phyloP scores from a whole-genome alignment of 2,113 vertebrate genomes.

The Mixornis gularis region DNA sequence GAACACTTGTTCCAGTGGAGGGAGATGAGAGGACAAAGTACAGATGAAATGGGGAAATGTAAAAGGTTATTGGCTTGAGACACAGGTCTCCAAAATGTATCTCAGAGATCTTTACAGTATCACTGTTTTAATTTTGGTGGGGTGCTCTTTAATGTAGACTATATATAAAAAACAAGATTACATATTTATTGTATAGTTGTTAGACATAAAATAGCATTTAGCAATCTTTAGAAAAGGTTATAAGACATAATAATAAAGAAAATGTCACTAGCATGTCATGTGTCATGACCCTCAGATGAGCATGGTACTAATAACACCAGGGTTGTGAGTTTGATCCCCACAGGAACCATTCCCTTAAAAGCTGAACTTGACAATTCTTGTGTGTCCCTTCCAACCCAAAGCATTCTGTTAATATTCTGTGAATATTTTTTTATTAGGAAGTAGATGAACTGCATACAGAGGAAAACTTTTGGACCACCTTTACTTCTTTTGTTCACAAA shows the following conservation, averaged over 20 bases:
- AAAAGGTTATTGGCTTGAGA: not conserved
- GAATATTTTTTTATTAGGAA: not conserved
- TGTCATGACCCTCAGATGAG: not conserved
- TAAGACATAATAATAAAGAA: not conserved
- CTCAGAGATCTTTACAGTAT: not conserved
- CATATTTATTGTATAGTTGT: not conserved
- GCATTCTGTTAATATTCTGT: not conserved
- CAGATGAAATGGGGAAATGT: not conserved
- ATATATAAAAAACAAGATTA: not conserved
- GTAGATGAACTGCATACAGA: not conserved
- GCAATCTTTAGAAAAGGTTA: not conserved
- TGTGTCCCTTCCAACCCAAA: not conserved
- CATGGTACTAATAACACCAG: not conserved
- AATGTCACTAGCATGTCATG: not conserved
- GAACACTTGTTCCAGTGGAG: not conserved
- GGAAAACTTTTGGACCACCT: not conserved
- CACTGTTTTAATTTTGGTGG: not conserved
- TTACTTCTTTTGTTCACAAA: not conserved
- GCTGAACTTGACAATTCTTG: not conserved
- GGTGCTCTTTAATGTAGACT: not conserved
- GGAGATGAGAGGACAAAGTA: not conserved
- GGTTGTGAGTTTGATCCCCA: not conserved
- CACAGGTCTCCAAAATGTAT: not conserved
- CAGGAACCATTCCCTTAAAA: not conserved
- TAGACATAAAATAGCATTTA: not conserved